Evolutionary conservation across 2,888 invertebrate genomes (phyloP), one percentile per base, ranked within the genome.

Genomic region (Chaetogeoica ovagalla): DNA sequence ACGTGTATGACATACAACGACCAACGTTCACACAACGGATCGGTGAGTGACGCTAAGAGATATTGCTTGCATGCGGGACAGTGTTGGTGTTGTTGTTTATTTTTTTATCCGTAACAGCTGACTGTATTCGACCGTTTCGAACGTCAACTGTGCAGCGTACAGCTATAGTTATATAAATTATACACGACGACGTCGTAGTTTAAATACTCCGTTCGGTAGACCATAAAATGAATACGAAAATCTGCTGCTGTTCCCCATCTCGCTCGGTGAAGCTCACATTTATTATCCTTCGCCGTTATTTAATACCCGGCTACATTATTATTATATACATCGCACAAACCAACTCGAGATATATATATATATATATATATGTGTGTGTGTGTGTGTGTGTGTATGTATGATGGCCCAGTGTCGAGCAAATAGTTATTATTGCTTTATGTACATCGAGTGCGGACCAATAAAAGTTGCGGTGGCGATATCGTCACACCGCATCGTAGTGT

Each of bases 171-270:
- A 48, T 48, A 48, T 48, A 48, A 11, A 48, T 11, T 30, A 30
- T 30, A 30, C 4, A 11, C 13, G 48, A 13, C 8, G 8, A 30
- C 17, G 37, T 1, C 1, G 15, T 17, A 23, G 70, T 57, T 79
- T 52, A 39, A 79, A 79, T 30, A 30, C 70, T 79, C 52, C 69
- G 77, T 68, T 11, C 77, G 77, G 70, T 63, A 37, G 70, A 79
- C 77, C 77, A 63, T 70, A 70, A 79, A 79, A 79, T 63, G 39
- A 79, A 79, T 79, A 79, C 48, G 77, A 63, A 79, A 79, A 79
- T 79, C 77, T 79, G 77, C 70, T 70, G 43, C 60, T 23, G 37
- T 30, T 30, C 52, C 60, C 68, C 55, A 6, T 37, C 52, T n/a
- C 43, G 13, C 60, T 13, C 52, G 37, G 19, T 39, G 37, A 65